Conservation (phyloP, 2,113 vertebrate genomes). For the Nerophis ophidion region DNA sequence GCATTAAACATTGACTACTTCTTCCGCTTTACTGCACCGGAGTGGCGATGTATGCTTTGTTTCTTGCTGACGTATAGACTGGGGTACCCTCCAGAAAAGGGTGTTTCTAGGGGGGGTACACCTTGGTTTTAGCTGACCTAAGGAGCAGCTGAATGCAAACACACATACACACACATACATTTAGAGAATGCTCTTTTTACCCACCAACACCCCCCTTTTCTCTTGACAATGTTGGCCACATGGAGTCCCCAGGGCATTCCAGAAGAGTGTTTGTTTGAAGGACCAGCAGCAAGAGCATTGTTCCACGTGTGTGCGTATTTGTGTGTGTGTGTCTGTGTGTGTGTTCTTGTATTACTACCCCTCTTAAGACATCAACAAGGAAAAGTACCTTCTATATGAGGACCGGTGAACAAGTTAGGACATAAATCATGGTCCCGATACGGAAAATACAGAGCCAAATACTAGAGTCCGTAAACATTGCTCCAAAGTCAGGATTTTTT, state of each 20-base stretch:
- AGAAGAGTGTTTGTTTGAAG: conserved; percentile 62
- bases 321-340: conserved; percentile 33
- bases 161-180: conserved; percentile 42
- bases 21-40: conserved; percentile 24
- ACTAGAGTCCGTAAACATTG: too few species aligned
- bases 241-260: conserved; percentile 55
- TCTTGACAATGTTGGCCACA: conserved; percentile 54
- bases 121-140: conserved; percentile 43
- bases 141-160: conserved; percentile 47
- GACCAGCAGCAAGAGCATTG: conserved; percentile 45
- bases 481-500: too few species aligned
- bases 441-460: too few species aligned
- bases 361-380: too few species aligned
- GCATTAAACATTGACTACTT: conserved; percentile 5
- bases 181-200: conserved; percentile 41
- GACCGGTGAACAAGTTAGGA: too few species aligned
- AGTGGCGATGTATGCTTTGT: conserved; percentile 28
- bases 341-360: not conserved
- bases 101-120: conserved; percentile 10
- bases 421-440: too few species aligned
- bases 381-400: too few species aligned
- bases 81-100: not conserved
- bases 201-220: conserved; percentile 9
- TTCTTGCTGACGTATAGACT: not conserved
- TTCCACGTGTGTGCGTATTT: conserved; percentile 30